These are phyloP conservation scores for Trididemnum miniatum DNA, from an alignment of 23 tunicate genomes.

Conservation along the genomic window DNA sequence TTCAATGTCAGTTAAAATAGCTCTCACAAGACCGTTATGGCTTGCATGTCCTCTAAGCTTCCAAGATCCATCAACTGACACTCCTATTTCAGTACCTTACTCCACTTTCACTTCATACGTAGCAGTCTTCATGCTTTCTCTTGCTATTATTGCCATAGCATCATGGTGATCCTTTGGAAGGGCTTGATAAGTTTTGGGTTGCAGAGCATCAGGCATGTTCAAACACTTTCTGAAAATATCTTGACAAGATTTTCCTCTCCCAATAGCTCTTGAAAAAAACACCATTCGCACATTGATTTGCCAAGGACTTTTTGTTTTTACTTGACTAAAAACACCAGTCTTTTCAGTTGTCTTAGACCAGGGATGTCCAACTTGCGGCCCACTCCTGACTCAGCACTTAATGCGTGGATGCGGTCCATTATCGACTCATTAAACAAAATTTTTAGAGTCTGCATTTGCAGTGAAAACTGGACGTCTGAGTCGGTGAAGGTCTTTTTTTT, in stretches of 20 bases:
- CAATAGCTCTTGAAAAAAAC: not conserved
- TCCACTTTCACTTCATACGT: not conserved
- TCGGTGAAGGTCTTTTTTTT: too few species aligned
- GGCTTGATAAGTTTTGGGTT: not conserved
- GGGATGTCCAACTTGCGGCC: too few species aligned
- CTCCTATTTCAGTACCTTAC: not conserved
- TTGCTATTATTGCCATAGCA: not conserved
- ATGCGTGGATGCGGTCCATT: too few species aligned
- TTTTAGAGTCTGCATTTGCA: too few species aligned
- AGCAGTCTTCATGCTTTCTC: conserved; percentile 11
- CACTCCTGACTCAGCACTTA: too few species aligned
- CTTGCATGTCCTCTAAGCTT: conserved; percentile 8
- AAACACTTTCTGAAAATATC: not conserved
- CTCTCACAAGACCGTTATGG: conserved; percentile 5
- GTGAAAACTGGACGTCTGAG: too few species aligned
- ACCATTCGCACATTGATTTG: conserved; percentile 2
- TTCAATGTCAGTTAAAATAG: not conserved
- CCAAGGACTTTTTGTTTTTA: not conserved
- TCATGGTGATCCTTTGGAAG: not conserved
- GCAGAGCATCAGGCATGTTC: conserved; percentile 12
- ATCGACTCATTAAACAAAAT: too few species aligned
- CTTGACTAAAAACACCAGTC: not conserved
- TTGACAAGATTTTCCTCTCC: conserved; percentile 1
- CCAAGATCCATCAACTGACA: conserved; percentile 9
- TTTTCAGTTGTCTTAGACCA: not conserved